Conservation (phyloP, 2,797 vertebrate genomes). For the Acanthurus leucopareius region DNA sequence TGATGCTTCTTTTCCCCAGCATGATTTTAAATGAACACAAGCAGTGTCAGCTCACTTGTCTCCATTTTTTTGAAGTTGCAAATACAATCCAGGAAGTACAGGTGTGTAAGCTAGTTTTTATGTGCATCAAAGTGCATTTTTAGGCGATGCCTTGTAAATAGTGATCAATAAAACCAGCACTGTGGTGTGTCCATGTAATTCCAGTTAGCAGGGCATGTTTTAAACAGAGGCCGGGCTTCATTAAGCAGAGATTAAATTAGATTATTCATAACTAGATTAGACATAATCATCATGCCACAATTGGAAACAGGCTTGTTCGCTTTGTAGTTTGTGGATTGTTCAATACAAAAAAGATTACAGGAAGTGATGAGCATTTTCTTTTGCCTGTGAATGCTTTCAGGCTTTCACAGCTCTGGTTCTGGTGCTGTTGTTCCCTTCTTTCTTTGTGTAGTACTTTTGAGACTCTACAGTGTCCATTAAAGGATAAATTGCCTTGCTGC, state of each 20-base stretch:
- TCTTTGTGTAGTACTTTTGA: background rate
- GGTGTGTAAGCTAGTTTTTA: background rate
- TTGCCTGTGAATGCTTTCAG: background rate
- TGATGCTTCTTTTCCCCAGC: conserved; percentile 23
- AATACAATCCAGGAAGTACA: conserved; percentile 25
- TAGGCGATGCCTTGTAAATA: conserved; percentile 5
- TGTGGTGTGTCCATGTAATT: conserved; percentile 43
- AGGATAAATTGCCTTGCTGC: background rate
- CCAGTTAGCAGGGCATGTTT: conserved; percentile 18
- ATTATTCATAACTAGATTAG: conserved; percentile 40
- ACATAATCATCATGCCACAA: conserved; percentile 9
- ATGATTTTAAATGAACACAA: conserved; percentile 33
- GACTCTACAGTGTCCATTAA: background rate
- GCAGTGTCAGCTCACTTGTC: conserved; percentile 18
- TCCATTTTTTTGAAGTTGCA: conserved; percentile 31
- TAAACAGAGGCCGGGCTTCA: conserved; percentile 19
- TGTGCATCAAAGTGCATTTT: conserved; percentile 30
- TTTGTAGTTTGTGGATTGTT: background rate
- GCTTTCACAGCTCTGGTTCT: background rate
- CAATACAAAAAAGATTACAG: background rate
- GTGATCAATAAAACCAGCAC: conserved; percentile 34
- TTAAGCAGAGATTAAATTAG: conserved; percentile 33
- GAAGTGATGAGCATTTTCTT: background rate
- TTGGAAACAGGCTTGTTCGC: conserved; percentile 14
- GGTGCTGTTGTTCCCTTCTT: background rate